Evolutionary conservation across 2,113 vertebrate genomes (phyloP), one percentile per base, ranked within the genome.

Genomic region (Puffinus mauretanicus): DNA sequence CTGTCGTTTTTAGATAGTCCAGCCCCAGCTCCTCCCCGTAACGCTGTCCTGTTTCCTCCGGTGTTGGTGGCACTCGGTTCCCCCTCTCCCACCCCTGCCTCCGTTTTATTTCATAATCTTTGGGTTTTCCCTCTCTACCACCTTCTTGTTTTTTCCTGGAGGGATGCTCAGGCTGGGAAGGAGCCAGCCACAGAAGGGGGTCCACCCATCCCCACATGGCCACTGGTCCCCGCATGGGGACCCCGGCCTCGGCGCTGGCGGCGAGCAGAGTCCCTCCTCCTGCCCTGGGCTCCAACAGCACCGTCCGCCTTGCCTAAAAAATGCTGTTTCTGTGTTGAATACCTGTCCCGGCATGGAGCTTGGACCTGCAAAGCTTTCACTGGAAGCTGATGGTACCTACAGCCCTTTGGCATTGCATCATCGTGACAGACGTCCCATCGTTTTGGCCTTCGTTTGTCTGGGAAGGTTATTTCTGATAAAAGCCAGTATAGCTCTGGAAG

Each of bases 361-460:
- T 1, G 5, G 47, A 21, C 11, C 44, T 34, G 52, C 42, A 57
- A 72, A 55, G 24, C 46, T 64, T 58, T 29, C 3, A 2, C 42
- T 38, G 38, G 67, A 69, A 76, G 36, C 10, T 67, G 29, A 6
- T 24, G 78, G 57, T 69, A 30, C 36, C 20, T 24, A 2, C 8
- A 26, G 7, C 73, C 86, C 38, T 6, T 26, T 21, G 49, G 60
- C 46, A 42, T 60, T 19, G 5, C 29, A 5, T 10, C 29, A 0
- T 36, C 0, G 0, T 1, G 10, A 10, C 29, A 9, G 14, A 26
- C 9, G 17, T 75, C 47, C 26, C 66, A 11, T 22, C 9, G 0
- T 9, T 55, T 38, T 27, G 42, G 27, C 14, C 22, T 46, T 65
- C 5, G 0, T 14, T 61, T 32, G 12, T 9, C 54, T 61, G 20